These are phyloP conservation scores for Cylindroiulus punctatus DNA, from an alignment of 2,888 invertebrate species.

Conservation along the genomic window DNA sequence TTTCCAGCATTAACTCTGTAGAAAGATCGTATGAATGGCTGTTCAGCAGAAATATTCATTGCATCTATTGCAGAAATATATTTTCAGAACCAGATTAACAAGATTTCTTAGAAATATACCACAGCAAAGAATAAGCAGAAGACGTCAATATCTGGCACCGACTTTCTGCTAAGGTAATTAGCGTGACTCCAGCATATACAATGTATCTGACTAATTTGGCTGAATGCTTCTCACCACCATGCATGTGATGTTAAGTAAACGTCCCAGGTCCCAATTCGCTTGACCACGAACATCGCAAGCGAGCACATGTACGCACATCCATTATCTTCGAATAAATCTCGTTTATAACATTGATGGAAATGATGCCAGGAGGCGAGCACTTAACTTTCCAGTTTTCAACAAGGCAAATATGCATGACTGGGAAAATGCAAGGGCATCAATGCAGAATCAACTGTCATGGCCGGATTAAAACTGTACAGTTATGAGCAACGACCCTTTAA, in stretches of 20 bases:
- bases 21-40: no score
- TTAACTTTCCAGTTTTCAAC: slow-evolving; percentile 19
- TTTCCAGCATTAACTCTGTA: no score
- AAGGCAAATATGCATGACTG: neutral
- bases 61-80: no score
- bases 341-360: neutral
- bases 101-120: no score
- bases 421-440: neutral
- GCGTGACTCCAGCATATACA: neutral
- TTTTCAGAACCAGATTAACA: no score
- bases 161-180: no score
- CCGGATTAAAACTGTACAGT: neutral
- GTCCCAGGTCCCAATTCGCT: neutral
- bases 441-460: neutral
- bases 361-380: neutral
- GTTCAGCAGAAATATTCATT: no score
- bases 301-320: neutral
- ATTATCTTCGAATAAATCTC: slow-evolving; percentile 9
- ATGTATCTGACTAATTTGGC: neutral
- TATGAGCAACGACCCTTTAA: neutral
- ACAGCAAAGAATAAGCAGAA: no score
- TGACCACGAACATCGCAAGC: neutral
- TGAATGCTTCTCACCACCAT: neutral
- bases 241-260: neutral
- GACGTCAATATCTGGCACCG: neutral